These are phyloP conservation scores for Athalia circularis DNA, from an alignment of 2,888 invertebrate species.

Conservation along the genomic window DNA sequence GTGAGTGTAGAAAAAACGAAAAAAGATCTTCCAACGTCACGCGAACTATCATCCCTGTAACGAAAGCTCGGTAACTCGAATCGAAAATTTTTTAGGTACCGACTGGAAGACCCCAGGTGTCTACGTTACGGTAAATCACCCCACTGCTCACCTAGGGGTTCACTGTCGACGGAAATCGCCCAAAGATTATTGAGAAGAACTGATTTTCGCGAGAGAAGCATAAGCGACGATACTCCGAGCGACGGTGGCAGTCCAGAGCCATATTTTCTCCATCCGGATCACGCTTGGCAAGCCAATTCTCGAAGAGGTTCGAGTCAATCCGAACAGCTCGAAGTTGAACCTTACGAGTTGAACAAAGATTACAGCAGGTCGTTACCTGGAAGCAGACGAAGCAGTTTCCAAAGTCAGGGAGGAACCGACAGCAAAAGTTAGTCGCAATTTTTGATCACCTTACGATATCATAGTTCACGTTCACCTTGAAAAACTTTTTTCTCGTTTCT, in stretches of 20 bases:
- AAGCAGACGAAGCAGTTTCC: conserved; percentile 89
- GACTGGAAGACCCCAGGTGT: conserved; percentile 86
- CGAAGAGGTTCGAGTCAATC: conserved; percentile 93
- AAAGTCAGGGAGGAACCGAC: conserved; percentile 73
- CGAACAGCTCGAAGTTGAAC: conserved; percentile 89
- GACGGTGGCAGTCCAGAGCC: conserved; percentile 74
- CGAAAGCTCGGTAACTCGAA: neutral
- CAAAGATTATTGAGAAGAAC: conserved; percentile 81
- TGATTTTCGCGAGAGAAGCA: conserved; percentile 82
- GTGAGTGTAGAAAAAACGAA: conserved; percentile 69
- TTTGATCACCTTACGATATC: neutral
- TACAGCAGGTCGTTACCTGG: conserved; percentile 91
- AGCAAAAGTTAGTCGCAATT: conserved; percentile 67
- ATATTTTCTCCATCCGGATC: conserved; percentile 89
- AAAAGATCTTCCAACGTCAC: too few relatives aligned
- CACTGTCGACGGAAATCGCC: conserved; percentile 81
- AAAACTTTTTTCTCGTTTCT: neutral
- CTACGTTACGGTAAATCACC: conserved; percentile 83
- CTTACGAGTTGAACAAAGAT: conserved; percentile 90
- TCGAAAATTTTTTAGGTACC: conserved; percentile 76
- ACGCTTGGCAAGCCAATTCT: conserved; percentile 86
- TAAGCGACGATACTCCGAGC: conserved; percentile 73
- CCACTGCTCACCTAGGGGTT: conserved; percentile 87
- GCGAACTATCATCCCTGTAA: neutral
- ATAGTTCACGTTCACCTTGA: neutral